phyloP scores from a whole-genome alignment of 2,797 vertebrate species.

The Hemibagrus guttatus region DNA sequence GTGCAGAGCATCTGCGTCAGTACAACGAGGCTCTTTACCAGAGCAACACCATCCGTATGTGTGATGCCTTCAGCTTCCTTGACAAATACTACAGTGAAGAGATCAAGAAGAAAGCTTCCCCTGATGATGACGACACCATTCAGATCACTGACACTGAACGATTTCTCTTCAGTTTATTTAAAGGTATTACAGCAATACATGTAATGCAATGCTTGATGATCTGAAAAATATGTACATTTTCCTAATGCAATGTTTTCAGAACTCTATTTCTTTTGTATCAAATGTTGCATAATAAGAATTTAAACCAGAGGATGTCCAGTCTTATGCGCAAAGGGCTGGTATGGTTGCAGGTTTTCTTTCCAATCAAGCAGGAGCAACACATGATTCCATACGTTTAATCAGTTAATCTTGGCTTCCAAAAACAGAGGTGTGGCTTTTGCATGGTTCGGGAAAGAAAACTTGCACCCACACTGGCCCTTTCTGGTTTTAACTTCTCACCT shows the following conservation, averaged over 20 bases:
- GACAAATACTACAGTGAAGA: slow-evolving; percentile 83
- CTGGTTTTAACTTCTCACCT: not conserved
- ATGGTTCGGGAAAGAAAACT: too few species aligned
- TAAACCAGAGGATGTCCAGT: not conserved
- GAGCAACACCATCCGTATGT: slow-evolving; percentile 90
- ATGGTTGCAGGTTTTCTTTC: too few species aligned
- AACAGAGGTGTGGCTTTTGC: too few species aligned
- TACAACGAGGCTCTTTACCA: slow-evolving; percentile 92
- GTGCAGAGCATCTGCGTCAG: slow-evolving; percentile 86
- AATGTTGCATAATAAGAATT: too few species aligned
- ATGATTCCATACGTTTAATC: too few species aligned
- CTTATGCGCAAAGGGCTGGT: too few species aligned
- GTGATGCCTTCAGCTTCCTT: slow-evolving; percentile 86
- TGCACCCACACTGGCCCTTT: too few species aligned
- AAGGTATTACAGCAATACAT: slow-evolving; percentile 71
- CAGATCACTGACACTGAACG: slow-evolving; percentile 80
- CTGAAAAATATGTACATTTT: too few species aligned
- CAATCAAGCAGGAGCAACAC: too few species aligned
- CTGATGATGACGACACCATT: slow-evolving; percentile 70
- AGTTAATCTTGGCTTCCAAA: too few species aligned
- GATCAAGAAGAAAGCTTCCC: slow-evolving; percentile 77
- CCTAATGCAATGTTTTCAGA: not conserved
- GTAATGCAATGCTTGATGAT: not conserved
- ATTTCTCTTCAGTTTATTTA: slow-evolving; percentile 86
- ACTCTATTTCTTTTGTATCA: not conserved